Conservation (phyloP, 2,113 vertebrate species). For the Baryphthengus martii region DNA sequence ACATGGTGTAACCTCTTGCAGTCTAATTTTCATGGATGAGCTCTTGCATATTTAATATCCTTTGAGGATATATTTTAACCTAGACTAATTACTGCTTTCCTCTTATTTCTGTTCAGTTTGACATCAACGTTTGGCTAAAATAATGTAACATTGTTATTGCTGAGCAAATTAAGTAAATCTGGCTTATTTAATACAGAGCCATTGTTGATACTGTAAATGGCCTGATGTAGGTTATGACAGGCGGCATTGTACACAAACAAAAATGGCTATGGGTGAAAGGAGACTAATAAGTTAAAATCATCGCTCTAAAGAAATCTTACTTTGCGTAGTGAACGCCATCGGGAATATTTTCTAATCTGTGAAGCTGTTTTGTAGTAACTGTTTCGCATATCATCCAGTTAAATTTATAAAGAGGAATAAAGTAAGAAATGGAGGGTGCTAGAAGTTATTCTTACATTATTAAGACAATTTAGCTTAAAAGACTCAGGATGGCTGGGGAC, state of each 20-base stretch:
- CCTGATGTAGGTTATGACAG: conserved; percentile 8
- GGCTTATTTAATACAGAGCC: conserved; percentile 56
- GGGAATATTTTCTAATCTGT: background rate
- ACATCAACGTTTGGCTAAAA: conserved; percentile 72
- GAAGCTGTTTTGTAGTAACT: background rate
- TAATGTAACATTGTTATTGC: conserved; percentile 75
- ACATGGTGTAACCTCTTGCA: conserved; percentile 76
- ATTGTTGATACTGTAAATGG: conserved; percentile 51
- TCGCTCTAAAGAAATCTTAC: background rate
- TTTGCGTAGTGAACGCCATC: background rate
- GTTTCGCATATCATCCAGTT: background rate
- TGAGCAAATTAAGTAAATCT: conserved; percentile 64
- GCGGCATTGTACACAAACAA: background rate
- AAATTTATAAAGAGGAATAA: background rate
- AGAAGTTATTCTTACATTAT: background rate
- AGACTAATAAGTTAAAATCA: background rate
- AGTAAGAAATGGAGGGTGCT: background rate
- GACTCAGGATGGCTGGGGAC: background rate
- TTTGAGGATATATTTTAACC: conserved; percentile 80
- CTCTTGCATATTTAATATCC: conserved; percentile 81
- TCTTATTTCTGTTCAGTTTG: conserved; percentile 74
- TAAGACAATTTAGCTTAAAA: background rate
- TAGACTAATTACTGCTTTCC: conserved; percentile 79
- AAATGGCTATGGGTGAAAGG: background rate
- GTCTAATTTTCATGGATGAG: conserved; percentile 81